Base-by-base conservation (phyloP, 2,113 vertebrate genomes). In the Varanus salvator region DNA sequence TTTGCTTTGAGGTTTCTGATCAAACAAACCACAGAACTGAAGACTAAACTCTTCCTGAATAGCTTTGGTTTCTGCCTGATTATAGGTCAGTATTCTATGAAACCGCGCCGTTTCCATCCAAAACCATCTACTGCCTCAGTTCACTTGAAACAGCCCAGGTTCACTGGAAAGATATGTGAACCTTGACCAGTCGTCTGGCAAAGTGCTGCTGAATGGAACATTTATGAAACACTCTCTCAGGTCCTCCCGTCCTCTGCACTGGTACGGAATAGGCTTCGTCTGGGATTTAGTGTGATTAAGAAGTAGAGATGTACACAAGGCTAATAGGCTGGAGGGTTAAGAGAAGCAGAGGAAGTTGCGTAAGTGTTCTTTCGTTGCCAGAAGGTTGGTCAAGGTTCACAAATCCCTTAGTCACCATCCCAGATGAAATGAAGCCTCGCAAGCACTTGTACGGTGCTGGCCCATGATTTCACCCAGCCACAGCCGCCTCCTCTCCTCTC, bases 1-100 rank as follows among this genome's bases (percentile, higher is more conserved):
- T 94, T 94, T 88, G 38, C 66, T 94, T 91, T 68, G 87, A 92
- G 57, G 84, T 38, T 93, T 91, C 71, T 80, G 44, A 92, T 88
- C 81, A 92, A 95, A 89, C 31, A 89, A 94, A 92, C 44, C 71
- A 85, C 0, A 1, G 87, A 89, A 87, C 12, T 77, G 38, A 86
- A 92, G 90, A 69, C 34, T 78, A 94, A 93, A 91, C 90, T 66
- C 82, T 88, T 68, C 74, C 52, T 91, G 88, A 91, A 80, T 23
- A 54, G 82, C 77, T 85, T 72, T 84, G 27, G 44, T 85, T 71
- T 94, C 92, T 92, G 69, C 89, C 44, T 85, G 19, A 72, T 90
- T 92, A 89, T 19, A 88, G 71, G 89, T 90, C 31, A 91, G 60
- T 76, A 15, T 54, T n/a, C 76, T 89, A 34, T 69, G 86, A 89